These are phyloP conservation scores for Zaprionus davidi DNA, from an alignment of 1,140 invertebrate genomes.

Conservation along the genomic window DNA sequence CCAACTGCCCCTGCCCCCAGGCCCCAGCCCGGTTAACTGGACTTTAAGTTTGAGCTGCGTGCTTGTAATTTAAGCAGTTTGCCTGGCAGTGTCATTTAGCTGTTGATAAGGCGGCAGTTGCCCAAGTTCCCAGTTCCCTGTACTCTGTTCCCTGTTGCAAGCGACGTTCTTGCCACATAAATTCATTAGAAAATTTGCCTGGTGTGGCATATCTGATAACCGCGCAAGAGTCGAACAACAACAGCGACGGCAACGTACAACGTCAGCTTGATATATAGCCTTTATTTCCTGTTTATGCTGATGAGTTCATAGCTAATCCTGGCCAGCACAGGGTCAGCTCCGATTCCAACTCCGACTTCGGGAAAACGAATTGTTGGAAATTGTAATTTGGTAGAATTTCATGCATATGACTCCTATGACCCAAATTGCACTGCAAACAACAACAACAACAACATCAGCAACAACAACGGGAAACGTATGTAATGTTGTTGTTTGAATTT, in stretches of 20 bases:
- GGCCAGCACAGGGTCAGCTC: conserved; percentile 6
- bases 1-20: not conserved
- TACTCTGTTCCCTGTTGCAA: not conserved
- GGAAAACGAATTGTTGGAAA: conserved; percentile 45
- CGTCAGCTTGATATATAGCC: conserved; percentile 70
- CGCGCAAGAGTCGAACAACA: conserved; percentile 13
- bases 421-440: conserved; percentile 77
- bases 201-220: conserved; percentile 76
- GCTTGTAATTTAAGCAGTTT: conserved; percentile 76
- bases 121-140: conserved; percentile 28
- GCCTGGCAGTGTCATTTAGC: conserved; percentile 69
- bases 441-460: conserved; percentile 45
- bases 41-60: conserved; percentile 59
- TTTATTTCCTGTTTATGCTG: conserved; percentile 76
- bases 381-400: conserved; percentile 65
- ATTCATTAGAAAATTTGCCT: conserved; percentile 67
- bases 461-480: conserved; percentile 30
- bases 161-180: conserved; percentile 55
- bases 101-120: conserved; percentile 69
- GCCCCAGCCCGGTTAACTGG: conserved; percentile 45
- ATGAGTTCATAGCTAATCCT: conserved; percentile 44
- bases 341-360: not conserved
- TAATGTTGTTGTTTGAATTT: conserved; percentile 75
- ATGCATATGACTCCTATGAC: conserved; percentile 79
- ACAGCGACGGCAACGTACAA: conserved; percentile 59